These are phyloP conservation scores for Tortrix viridana DNA, from an alignment of 2,888 invertebrate genomes.

Conservation along the genomic window DNA sequence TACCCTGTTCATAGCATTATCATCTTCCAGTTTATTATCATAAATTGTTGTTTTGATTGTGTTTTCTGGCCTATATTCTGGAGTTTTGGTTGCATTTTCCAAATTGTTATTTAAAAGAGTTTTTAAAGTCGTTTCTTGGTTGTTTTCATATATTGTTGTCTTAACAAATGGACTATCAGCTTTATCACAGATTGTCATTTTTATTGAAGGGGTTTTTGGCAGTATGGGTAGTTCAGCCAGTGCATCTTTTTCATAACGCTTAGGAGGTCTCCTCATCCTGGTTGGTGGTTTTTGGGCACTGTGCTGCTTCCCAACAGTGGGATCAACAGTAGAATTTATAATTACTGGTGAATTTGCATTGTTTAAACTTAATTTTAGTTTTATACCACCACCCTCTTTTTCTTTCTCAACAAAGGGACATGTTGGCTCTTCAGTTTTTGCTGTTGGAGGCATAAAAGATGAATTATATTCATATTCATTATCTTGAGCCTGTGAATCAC, in stretches of 20 bases:
- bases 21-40: constrained; percentile 75
- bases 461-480: constrained; percentile 49
- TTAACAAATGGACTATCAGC: constrained; percentile 79
- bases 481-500: constrained; percentile 62
- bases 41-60: constrained; percentile 76
- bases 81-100: constrained; percentile 55
- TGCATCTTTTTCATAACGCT: constrained; percentile 70
- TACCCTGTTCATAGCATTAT: constrained; percentile 82
- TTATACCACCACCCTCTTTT: constrained; percentile 75
- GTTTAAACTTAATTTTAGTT: constrained; percentile 76
- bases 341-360: constrained; percentile 80
- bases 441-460: constrained; percentile 44
- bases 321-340: constrained; percentile 80
- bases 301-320: constrained; percentile 66
- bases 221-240: constrained; percentile 47
- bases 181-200: constrained; percentile 81
- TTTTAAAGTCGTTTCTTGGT: constrained; percentile 69
- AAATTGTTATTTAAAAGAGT: constrained; percentile 72
- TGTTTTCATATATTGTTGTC: constrained; percentile 73
- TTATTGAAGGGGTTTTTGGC: constrained; percentile 70
- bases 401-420: constrained; percentile 58
- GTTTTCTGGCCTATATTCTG: constrained; percentile 69
- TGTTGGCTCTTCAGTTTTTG: constrained; percentile 52
- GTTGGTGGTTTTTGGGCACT: constrained; percentile 69
- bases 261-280: constrained; percentile 71